A percentile compares a stretch with the other conserved stretches of the same genome.
phyloP scores from a whole-genome alignment of 1,140 invertebrate species.

The Oedothorax gibbosus region DNA sequence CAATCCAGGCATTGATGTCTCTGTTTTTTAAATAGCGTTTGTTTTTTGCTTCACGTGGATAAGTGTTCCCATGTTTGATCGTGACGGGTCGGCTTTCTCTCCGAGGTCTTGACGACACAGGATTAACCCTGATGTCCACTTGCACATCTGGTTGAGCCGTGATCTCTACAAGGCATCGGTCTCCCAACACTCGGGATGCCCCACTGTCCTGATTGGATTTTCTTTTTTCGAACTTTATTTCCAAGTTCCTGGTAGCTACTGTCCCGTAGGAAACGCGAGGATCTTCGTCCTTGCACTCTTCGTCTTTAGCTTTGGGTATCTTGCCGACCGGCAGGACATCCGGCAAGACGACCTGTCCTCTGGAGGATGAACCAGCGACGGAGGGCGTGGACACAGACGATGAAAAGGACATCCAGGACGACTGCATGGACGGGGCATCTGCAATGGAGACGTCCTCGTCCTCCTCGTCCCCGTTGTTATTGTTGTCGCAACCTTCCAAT shows the following conservation, averaged over 20 bases:
- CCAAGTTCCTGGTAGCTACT: constrained; percentile 37
- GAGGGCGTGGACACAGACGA: constrained; percentile 43
- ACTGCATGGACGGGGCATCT: constrained; percentile 49
- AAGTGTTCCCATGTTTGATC: constrained; percentile 49
- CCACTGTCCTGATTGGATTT: constrained; percentile 13
- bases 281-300: constrained; percentile 22
- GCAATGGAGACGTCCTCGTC: constrained; percentile 43
- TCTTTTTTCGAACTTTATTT: constrained; percentile 49
- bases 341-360: constrained; percentile 35
- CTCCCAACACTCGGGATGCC: constrained; percentile 16
- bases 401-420: constrained; percentile 56
- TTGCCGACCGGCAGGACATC: constrained; percentile 55
- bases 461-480: constrained; percentile 47
- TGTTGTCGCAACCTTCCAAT: constrained; percentile 12
- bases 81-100: constrained; percentile 23
- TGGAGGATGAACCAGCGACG: not conserved
- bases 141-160: constrained; percentile 53
- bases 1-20: constrained; percentile 32
- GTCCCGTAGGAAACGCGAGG: constrained; percentile 12
- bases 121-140: constrained; percentile 53
- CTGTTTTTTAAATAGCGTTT: constrained; percentile 39
- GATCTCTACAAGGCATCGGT: constrained; percentile 50
- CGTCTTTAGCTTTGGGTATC: constrained; percentile 36
- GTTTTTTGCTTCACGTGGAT: constrained; percentile 51
- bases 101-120: constrained; percentile 20